Evolutionary conservation across 2,113 vertebrate genomes (phyloP).

Genomic region (Pterocles burchelli): DNA sequence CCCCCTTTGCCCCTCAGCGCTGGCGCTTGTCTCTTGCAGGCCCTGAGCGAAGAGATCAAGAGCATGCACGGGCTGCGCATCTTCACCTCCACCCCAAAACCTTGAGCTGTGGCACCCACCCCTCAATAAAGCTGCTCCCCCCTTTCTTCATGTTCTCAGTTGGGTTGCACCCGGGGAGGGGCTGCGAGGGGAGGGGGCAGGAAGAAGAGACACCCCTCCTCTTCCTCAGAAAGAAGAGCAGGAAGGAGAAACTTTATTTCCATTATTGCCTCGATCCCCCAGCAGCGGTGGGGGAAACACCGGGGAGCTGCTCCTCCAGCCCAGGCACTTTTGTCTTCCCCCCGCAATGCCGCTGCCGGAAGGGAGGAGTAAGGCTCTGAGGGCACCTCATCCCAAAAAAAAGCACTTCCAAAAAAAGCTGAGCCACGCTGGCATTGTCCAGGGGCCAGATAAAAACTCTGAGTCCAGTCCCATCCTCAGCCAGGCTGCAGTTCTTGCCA

Average conservation of each 20-base stretch:
- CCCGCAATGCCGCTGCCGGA: background rate
- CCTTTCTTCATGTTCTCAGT: no score
- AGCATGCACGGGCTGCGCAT: constrained; percentile 71
- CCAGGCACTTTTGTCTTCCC: constrained; percentile 26
- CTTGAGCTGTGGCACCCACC: background rate
- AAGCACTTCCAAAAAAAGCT: background rate
- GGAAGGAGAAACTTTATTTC: constrained; percentile 17
- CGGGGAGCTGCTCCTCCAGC: background rate
- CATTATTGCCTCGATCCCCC: background rate
- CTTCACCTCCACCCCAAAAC: constrained; percentile 68
- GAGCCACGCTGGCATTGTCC: background rate
- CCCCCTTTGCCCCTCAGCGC: no score
- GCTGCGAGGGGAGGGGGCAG: no score
- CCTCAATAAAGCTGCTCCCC: background rate
- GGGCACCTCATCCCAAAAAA: background rate
- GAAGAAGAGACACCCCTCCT: no score
- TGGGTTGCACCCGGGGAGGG: background rate
- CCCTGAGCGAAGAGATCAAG: constrained; percentile 68
- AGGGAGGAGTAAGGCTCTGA: constrained; percentile 8
- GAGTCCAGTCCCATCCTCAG: background rate
- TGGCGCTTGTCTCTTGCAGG: background rate
- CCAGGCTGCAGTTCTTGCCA: background rate
- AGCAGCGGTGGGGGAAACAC: no score
- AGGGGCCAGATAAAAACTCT: background rate
- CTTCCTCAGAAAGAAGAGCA: background rate